Evolutionary conservation across 2,113 vertebrate species (phyloP).

Genomic region (Anoura caudifer): DNA sequence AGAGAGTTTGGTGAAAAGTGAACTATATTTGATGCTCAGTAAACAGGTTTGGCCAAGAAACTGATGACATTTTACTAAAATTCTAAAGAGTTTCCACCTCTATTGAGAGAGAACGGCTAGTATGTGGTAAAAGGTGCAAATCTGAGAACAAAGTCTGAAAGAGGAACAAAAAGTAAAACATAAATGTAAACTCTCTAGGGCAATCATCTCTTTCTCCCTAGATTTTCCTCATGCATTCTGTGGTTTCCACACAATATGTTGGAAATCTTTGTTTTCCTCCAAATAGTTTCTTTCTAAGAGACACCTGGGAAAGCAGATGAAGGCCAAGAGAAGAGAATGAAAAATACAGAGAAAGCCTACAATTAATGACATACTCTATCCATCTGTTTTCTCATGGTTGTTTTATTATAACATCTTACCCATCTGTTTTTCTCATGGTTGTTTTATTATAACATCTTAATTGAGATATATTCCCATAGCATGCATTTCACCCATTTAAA

Average conservation of each 20-base stretch:
- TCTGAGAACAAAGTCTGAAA: background rate
- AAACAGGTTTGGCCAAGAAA: background rate
- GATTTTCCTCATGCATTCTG: background rate
- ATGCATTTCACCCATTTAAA: background rate
- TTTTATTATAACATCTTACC: background rate
- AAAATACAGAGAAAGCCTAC: background rate
- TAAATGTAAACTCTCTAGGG: background rate
- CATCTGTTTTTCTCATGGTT: background rate
- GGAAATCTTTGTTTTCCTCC: background rate
- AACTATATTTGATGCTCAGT: background rate
- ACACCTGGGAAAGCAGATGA: background rate
- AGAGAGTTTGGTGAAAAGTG: background rate
- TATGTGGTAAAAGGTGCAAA: background rate
- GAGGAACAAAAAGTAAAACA: background rate
- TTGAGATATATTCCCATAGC: background rate
- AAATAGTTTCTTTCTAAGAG: background rate
- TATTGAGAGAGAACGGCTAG: background rate
- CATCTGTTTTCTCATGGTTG: background rate
- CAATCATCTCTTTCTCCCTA: background rate
- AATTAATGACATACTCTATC: background rate
- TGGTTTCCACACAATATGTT: background rate
- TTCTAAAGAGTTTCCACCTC: background rate
- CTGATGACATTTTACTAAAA: background rate
- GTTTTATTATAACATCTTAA: background rate
- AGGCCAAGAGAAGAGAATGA: background rate